These are phyloP conservation scores for Mantis religiosa DNA, from an alignment of 2,888 invertebrate species.

Conservation along the genomic window DNA sequence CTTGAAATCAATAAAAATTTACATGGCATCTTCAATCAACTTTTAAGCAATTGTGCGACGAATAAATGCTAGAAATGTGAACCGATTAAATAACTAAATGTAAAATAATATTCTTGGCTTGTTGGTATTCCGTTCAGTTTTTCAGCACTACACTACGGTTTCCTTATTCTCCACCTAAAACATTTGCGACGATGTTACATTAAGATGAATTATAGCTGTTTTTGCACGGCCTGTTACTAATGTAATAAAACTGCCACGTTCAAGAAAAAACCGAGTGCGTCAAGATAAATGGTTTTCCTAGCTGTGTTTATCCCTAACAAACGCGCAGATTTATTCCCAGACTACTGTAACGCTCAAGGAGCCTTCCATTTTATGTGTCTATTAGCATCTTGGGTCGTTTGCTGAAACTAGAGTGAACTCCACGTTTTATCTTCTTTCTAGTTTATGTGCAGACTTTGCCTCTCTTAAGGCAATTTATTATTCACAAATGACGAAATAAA, in stretches of 20 bases:
- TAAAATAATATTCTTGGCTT: too few relatives aligned
- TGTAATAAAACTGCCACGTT: not conserved
- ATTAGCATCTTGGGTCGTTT: not conserved
- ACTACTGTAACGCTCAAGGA: not conserved
- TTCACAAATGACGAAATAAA: not conserved
- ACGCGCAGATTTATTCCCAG: not conserved
- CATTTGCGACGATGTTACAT: not conserved
- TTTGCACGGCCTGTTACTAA: not conserved
- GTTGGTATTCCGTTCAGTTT: too few relatives aligned
- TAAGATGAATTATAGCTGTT: not conserved
- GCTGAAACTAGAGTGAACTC: not conserved
- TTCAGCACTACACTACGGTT: too few relatives aligned
- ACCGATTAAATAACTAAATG: too few relatives aligned
- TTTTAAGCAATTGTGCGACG: too few relatives aligned
- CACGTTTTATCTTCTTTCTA: not conserved
- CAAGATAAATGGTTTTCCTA: not conserved
- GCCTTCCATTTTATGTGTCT: not conserved
- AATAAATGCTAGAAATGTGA: too few relatives aligned
- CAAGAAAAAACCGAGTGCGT: not conserved
- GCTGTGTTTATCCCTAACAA: not conserved
- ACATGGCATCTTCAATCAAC: too few relatives aligned
- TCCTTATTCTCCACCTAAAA: too few relatives aligned
- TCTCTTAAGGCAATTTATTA: not conserved
- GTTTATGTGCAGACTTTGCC: not conserved
- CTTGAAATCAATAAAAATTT: too few relatives aligned